Percentiles rank a stretch among this genome's conserved stretches.
Conservation (phyloP, 1,140 invertebrate genomes). For the Aplysia californica region DNA sequence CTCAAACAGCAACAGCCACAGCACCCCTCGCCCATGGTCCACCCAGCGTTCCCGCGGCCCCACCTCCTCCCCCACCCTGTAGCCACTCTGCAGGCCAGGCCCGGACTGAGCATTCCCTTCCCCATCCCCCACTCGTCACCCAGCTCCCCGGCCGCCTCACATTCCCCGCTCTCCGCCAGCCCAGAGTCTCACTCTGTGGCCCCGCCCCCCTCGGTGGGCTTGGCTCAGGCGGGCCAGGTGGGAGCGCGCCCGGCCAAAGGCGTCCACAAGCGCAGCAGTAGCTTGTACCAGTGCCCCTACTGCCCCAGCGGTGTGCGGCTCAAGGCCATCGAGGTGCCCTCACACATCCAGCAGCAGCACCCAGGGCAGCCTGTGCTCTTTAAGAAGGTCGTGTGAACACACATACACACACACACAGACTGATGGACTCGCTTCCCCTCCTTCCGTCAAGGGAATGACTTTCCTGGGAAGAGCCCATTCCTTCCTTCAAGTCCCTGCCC, state of each 20-base stretch:
- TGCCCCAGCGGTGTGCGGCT: conserved; percentile 39
- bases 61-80: background rate
- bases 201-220: background rate
- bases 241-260: conserved; percentile 1
- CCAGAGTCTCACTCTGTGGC: background rate
- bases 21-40: background rate
- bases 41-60: conserved; percentile 2
- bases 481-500: no score
- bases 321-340: conserved; percentile 38
- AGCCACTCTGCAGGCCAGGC: background rate
- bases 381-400: conserved; percentile 7
- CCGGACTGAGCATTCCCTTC: background rate
- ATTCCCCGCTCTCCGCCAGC: background rate
- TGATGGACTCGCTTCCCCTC: no score
- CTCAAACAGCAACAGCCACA: conserved; percentile 2
- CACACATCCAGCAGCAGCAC: conserved; percentile 43
- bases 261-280: conserved; percentile 18
- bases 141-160: no score
- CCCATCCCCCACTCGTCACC: no score
- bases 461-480: no score
- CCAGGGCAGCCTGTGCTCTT: conserved; percentile 35
- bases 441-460: no score
- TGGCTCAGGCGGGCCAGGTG: background rate
- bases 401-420: no score
- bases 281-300: conserved; percentile 44